Percentiles rank a stretch among this genome's conserved stretches.
Conservation (phyloP, 1,140 invertebrate species). For the Holotrichia oblita region DNA sequence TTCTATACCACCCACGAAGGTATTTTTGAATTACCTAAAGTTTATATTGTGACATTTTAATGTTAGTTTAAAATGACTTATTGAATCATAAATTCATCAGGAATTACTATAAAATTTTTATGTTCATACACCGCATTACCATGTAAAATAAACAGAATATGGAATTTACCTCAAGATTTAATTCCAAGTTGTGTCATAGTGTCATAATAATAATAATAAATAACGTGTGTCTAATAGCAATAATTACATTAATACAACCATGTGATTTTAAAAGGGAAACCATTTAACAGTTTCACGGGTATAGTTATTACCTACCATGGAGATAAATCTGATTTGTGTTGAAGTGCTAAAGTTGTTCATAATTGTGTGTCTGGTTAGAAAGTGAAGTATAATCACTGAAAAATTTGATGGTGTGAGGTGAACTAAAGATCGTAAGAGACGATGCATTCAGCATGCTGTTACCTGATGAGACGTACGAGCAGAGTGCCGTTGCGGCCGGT, state of each 20-base stretch:
- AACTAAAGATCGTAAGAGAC: constrained; percentile 44
- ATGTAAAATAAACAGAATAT: no score
- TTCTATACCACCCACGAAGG: neutral
- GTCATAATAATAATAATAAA: no score
- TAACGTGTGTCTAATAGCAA: no score
- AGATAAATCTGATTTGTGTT: neutral
- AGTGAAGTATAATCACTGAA: constrained; percentile 12
- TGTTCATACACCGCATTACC: no score
- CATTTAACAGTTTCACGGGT: no score
- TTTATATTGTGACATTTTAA: constrained; percentile 12
- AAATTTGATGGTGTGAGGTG: constrained; percentile 28
- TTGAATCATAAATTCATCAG: neutral
- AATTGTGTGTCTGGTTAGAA: constrained; percentile 3
- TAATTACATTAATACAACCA: no score
- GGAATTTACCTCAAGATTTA: no score
- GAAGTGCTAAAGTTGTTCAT: neutral
- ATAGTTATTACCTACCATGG: neutral
- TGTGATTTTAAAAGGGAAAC: no score
- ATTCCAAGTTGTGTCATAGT: no score
- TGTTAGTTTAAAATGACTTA: constrained; percentile 24
- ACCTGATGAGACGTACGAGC: constrained; percentile 74
- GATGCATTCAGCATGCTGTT: constrained; percentile 65
- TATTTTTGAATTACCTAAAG: neutral
- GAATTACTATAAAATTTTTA: neutral
- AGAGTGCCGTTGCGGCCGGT: constrained; percentile 62